Base-by-base conservation (phyloP, 2,888 invertebrate genomes). In the Parochlus steinenii region DNA sequence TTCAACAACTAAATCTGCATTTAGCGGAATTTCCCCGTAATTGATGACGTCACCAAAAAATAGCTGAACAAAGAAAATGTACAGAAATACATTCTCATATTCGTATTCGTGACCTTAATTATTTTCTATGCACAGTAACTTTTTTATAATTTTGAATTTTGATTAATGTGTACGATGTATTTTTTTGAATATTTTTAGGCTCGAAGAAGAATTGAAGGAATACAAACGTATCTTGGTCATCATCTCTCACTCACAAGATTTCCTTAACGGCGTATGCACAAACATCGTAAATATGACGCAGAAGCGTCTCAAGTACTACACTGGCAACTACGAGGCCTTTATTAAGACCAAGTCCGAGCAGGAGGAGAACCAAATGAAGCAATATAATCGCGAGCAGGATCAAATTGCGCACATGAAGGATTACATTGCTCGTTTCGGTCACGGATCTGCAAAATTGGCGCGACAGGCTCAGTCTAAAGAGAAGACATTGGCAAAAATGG, bases 321-420 rank as follows among this genome's bases (percentile, higher is more conserved):
- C 89, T 16, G 92, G 79, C 43, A 97, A 97, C 64, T 99, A 97
- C 56, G 98, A 99, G 57, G 81, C 87, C 2, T 99, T 97, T 54
- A 73, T 89, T 6, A 78, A 85, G 45, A 99, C 97, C 1, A 68
- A 93, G 42, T 68, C 81, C 68, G 98, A 99, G 55, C 63, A 95
- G 47, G 64, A 93, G 42, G 98, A 98, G 59, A 98, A 98, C 59
- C 98, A 99, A 63, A 85, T 82, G 74, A 99, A 99, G 57, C 89
- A 90, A 52, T 98, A 95, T 62, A 90, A 93, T 51, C 98, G 98
- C 98, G 97, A 99, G 60, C 98, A 99, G 57, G 92, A 93, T 61
- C 97, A 98, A 62, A 97, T 99, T 43, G 71, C 89, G 40, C 90
- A 98, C 52, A 99, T 98, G 97, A 98, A 98, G 75, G 93, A 97